Percentiles rank a stretch among this genome's conserved stretches.
phyloP scores from a whole-genome alignment of 1,140 invertebrate species.

The Oryzaephilus surinamensis region DNA sequence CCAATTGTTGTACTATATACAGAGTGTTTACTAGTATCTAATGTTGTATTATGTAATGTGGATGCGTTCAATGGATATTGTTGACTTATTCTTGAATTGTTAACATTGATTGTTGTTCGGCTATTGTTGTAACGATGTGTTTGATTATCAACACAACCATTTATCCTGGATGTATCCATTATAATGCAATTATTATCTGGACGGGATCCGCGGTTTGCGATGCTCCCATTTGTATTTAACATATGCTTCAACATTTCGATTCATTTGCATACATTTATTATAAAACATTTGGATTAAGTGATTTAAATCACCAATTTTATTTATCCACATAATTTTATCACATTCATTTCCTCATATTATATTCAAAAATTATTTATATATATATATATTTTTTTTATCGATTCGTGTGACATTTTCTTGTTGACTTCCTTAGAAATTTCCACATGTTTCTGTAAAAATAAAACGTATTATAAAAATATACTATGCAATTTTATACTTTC shows the following conservation, averaged over 20 bases:
- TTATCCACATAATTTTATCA: no score
- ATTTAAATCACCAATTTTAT: no score
- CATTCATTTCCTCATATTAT: no score
- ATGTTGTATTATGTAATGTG: constrained; percentile 21
- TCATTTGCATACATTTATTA: no score
- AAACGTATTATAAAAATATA: no score
- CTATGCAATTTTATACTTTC: no score
- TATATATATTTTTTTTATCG: no score
- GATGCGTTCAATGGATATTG: constrained; percentile 31
- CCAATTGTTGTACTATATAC: constrained; percentile 47
- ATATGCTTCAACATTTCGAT: constrained; percentile 35
- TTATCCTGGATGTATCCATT: constrained; percentile 29
- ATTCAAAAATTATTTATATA: no score
- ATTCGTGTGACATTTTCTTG: no score
- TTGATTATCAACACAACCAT: constrained; percentile 16
- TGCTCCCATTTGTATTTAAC: constrained; percentile 29
- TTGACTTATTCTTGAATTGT: constrained; percentile 25
- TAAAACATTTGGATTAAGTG: constrained; percentile 5
- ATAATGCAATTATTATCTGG: constrained; percentile 32
- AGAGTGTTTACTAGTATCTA: constrained; percentile 56
- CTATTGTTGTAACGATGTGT: constrained; percentile 20
- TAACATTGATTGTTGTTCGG: constrained; percentile 20
- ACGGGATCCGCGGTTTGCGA: constrained; percentile 27
- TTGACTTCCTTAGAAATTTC: no score
- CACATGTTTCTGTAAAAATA: no score